Evolutionary conservation across 2,113 vertebrate species (phyloP).

Genomic region (Ovibos moschatus): DNA sequence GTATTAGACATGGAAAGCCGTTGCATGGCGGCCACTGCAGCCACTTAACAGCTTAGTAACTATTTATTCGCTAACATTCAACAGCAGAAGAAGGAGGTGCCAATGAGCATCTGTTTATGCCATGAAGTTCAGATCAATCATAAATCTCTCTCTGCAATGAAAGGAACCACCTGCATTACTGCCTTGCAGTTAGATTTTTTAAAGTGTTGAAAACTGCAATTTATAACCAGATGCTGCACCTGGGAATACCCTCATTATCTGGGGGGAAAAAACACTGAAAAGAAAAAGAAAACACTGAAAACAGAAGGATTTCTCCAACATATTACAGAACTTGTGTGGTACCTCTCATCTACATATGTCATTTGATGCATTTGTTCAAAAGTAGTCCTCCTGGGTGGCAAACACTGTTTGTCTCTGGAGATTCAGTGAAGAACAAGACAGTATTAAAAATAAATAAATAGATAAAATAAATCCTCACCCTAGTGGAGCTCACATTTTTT

Average conservation of each 20-base stretch:
- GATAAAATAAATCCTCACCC: too few species aligned
- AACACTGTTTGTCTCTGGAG: not conserved
- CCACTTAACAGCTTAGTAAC: constrained; percentile 23
- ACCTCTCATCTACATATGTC: not conserved
- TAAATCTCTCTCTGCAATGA: not conserved
- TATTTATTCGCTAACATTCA: not conserved
- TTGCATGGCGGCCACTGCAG: not conserved
- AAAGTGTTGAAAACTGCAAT: constrained; percentile 15
- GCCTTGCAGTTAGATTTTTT: not conserved
- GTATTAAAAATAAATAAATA: not conserved
- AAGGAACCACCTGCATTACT: constrained; percentile 19
- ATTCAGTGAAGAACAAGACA: not conserved
- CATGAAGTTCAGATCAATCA: not conserved
- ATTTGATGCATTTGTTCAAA: not conserved
- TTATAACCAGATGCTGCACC: constrained; percentile 34
- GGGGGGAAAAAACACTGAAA: too few species aligned
- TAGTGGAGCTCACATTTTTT: not conserved
- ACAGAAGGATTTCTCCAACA: not conserved
- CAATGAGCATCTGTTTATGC: constrained; percentile 23
- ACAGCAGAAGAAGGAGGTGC: not conserved
- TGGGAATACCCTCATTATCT: not conserved
- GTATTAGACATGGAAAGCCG: not conserved
- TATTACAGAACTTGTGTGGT: not conserved
- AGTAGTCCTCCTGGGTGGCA: not conserved
- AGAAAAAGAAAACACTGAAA: not conserved